Evolutionary conservation across 2,797 vertebrate species (phyloP), one percentile per base, ranked within the genome.

Genomic region (Phaenicophaeus curvirostris): DNA sequence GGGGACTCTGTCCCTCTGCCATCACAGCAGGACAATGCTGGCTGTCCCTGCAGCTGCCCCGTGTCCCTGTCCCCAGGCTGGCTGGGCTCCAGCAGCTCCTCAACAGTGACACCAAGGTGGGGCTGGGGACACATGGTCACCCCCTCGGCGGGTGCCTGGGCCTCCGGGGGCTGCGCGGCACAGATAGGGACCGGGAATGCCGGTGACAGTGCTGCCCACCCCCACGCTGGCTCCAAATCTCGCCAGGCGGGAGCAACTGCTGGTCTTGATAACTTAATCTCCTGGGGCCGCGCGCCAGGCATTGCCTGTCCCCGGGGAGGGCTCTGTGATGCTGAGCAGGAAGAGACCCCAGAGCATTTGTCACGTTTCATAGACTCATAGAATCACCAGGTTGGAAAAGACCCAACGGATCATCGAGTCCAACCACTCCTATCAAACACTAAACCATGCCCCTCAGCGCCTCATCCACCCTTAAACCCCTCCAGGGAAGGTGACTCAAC

Each of bases 191-290:
- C 30, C 1, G 7, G 14, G 7, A 28, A 20, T 4, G 0, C 19
- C 0, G 1, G 31, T 15, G 35, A 8, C 73, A 5, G 39, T 17
- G 30, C 54, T 51, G 51, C 51, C 19, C 4, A 0, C 5, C 53
- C n/a, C 30, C 1, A 3, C 6, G 0, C 65, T 50, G 13, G 11
- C 48, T 35, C 55, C 59, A 10, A 15, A 68, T 51, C 66, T 90
- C 83, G 65, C 71, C 65, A 3, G 53, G 33, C 37, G 2, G 72
- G 77, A 92, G 81, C 72, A 25, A 3, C 71, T 93, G 94, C 59
- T 74, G 50, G 33, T 37, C 27, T 65, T 0, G 96, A 96, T 96
- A 96, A 93, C 54, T 16, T 75, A 93, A 95, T 95, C 94, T 87
- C 16, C 0, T 0, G 1, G 27, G 13, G 57, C 50, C 83, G 65